Base-by-base conservation (phyloP, 2,113 vertebrate species). In the Salvelinus sp. region DNA sequence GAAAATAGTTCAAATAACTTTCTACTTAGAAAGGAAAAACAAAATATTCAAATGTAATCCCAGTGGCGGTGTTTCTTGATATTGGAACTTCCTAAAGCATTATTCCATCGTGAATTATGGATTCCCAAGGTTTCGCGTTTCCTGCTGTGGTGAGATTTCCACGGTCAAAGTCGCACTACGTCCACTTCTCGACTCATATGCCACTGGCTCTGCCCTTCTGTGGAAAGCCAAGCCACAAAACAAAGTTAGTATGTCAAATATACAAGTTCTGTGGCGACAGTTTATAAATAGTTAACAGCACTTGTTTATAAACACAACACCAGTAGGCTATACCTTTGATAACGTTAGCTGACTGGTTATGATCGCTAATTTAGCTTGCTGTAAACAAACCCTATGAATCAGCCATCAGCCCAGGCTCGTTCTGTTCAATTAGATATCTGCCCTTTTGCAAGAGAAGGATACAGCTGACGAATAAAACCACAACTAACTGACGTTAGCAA, bases 21-120 rank as follows among this genome's bases (percentile, higher is more conserved):
- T 14, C 22, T 64, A 64, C 2, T 25, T 22, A 28, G 64, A 66
- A 66, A 65, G 63, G 22, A 13, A 25, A 25, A 13, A 13, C 25
- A 25, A 66, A 16, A 30, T 18, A 28, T 28, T 2, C 2, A 23
- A 16, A 66, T 16, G 28, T 16, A 16, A 30, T 28, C 13, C 64
- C 63, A 66, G 60, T 68, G 66, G 65, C 33, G 73, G 28, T 48
- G 28, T 68, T 68, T 3, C 20, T 68, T 1, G 20, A 64, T 12
- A 3, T 14, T 72, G 22, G 60, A 74, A 72, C 28, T 68, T 79
- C 44, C 1, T 50, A 33, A 48, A 33, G 30, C n/a, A 68, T 83
- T 81, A 85, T 20, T 89, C 87, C 87, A 88, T 84, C 73, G 10
- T 69, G 38, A 50, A 63, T 58, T 48, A 54, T 58, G 23, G 10